These are phyloP conservation scores for Brachionus koreanus DNA, from an alignment of 1,140 invertebrate species.

Conservation along the genomic window DNA sequence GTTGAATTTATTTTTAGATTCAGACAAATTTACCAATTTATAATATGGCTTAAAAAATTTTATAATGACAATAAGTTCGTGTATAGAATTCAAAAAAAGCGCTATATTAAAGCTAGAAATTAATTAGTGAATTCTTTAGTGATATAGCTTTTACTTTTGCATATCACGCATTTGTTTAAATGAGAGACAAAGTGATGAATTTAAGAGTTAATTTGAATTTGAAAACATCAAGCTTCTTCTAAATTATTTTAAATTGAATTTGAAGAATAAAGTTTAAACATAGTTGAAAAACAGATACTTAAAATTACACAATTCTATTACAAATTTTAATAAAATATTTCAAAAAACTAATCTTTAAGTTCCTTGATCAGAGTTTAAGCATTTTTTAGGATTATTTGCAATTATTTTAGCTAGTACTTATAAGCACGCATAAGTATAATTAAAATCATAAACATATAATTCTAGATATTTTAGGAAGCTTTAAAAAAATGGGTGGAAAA, in stretches of 20 bases:
- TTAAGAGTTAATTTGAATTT: neutral
- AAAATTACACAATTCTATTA: neutral
- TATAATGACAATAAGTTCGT: neutral
- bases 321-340: constrained; percentile 6
- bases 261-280: neutral
- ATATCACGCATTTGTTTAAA: too few relatives aligned
- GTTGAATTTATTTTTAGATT: too few relatives aligned
- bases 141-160: too few relatives aligned
- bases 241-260: neutral
- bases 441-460: neutral
- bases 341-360: neutral
- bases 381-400: neutral
- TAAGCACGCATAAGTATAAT: neutral
- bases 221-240: neutral
- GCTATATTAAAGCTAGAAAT: neutral
- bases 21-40: too few relatives aligned
- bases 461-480: neutral
- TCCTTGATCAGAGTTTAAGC: neutral
- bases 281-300: neutral
- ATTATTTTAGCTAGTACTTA: neutral
- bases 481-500: constrained; percentile 4
- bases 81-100: neutral
- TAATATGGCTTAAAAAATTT: neutral
- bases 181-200: too few relatives aligned
- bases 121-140: too few relatives aligned